These are phyloP conservation scores for Cairina moschata DNA, from an alignment of 2,113 vertebrate genomes.

Conservation along the genomic window DNA sequence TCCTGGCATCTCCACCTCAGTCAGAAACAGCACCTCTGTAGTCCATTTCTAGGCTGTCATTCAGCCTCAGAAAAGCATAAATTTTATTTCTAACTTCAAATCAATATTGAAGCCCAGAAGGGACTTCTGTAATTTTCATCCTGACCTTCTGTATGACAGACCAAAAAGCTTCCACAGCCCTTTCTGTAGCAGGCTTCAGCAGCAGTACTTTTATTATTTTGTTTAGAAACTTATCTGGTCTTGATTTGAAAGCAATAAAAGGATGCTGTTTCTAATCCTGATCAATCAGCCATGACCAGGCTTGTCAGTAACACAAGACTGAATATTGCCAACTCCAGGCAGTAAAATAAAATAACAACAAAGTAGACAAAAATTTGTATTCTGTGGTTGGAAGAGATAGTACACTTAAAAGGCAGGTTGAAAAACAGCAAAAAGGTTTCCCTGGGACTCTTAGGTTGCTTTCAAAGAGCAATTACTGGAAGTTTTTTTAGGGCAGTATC, in stretches of 20 bases:
- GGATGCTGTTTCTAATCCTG: neutral
- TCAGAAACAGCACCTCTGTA: neutral
- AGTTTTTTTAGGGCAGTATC: neutral
- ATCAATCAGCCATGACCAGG: neutral
- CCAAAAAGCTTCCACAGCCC: neutral
- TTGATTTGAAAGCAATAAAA: neutral
- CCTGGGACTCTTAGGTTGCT: neutral
- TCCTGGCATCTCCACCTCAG: neutral
- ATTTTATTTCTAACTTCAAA: neutral
- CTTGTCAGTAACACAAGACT: neutral
- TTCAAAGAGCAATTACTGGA: neutral
- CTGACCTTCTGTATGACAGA: neutral
- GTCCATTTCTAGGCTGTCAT: neutral
- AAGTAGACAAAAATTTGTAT: neutral
- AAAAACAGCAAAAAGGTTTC: neutral
- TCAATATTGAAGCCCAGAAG: neutral
- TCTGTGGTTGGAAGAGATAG: neutral
- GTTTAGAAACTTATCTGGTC: neutral
- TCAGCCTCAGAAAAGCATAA: neutral
- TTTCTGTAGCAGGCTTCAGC: neutral
- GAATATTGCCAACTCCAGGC: neutral
- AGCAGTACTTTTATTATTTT: neutral
- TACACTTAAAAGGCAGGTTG: neutral
- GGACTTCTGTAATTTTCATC: neutral
- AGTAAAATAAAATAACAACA: neutral